A percentile compares a stretch with the other conserved stretches of the same genome.
phyloP scores from a whole-genome alignment of 2,113 vertebrate species.

The Zapornia atra region DNA sequence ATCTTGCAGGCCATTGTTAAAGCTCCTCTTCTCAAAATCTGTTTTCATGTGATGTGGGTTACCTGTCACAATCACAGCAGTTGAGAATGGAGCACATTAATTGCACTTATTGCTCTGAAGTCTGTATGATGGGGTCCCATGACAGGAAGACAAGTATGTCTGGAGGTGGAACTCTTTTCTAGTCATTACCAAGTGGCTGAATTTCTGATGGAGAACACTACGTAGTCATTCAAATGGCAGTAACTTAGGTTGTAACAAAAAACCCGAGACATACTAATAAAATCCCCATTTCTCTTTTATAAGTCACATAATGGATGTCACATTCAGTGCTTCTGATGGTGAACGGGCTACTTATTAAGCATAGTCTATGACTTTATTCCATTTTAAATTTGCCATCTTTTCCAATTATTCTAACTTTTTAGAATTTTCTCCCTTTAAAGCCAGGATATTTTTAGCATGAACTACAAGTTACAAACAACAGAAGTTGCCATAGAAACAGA shows the following conservation, averaged over 20 bases:
- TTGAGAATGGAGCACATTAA: neutral
- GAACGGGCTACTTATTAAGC: constrained; percentile 41
- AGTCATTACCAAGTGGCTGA: neutral
- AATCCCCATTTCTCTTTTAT: constrained; percentile 52
- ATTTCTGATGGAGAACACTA: constrained; percentile 47
- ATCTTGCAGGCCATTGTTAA: neutral
- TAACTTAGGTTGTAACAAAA: constrained; percentile 32
- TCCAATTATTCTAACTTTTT: constrained; percentile 63
- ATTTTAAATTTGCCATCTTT: constrained; percentile 49
- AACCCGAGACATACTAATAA: constrained; percentile 40
- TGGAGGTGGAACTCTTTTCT: neutral
- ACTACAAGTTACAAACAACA: constrained; percentile 73
- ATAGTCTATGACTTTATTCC: constrained; percentile 55
- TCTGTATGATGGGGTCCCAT: neutral
- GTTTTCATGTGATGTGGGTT: neutral
- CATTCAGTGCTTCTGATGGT: constrained; percentile 31
- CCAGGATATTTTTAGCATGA: constrained; percentile 67
- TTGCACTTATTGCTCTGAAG: neutral
- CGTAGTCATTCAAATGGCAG: constrained; percentile 39
- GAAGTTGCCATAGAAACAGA: constrained; percentile 80
- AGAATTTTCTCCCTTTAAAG: constrained; percentile 58
- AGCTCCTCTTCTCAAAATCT: neutral
- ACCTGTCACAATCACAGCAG: neutral
- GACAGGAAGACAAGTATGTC: neutral
- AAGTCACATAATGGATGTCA: constrained; percentile 31